Conservation (phyloP, 2,113 vertebrate species). For the Cynopterus brachyotis region DNA sequence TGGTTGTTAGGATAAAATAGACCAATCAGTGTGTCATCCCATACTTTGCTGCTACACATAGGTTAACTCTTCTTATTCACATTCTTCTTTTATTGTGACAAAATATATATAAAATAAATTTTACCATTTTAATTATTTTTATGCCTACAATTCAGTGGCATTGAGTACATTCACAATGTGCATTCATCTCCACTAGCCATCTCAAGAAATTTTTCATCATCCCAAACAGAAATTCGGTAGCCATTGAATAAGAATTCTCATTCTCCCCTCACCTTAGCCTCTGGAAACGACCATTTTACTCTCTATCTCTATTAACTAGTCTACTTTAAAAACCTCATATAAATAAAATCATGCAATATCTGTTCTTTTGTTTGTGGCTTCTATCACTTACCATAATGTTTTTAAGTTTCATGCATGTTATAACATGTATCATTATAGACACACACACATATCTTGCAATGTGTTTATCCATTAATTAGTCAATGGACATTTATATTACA, state of each 20-base stretch:
- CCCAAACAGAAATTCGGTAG: not conserved
- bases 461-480: not conserved
- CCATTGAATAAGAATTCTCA: not conserved
- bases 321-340: not conserved
- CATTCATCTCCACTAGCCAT: not conserved
- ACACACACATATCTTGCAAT: not conserved
- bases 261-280: not conserved
- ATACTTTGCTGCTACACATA: not conserved
- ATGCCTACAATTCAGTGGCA: not conserved
- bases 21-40: not conserved
- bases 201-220: constrained; percentile 13
- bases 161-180: not conserved
- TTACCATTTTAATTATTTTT: not conserved
- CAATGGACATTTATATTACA: not conserved
- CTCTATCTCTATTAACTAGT: not conserved
- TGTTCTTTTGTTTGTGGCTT: not conserved
- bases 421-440: not conserved
- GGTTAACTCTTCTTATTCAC: not conserved
- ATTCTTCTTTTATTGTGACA: not conserved
- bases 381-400: not conserved
- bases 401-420: not conserved
- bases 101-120: not conserved
- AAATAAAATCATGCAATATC: not conserved
- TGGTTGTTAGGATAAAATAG: constrained; percentile 33
- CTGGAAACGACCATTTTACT: not conserved